phyloP scores from a whole-genome alignment of 2,797 vertebrate genomes.

The Chrysocyon brachyurus region DNA sequence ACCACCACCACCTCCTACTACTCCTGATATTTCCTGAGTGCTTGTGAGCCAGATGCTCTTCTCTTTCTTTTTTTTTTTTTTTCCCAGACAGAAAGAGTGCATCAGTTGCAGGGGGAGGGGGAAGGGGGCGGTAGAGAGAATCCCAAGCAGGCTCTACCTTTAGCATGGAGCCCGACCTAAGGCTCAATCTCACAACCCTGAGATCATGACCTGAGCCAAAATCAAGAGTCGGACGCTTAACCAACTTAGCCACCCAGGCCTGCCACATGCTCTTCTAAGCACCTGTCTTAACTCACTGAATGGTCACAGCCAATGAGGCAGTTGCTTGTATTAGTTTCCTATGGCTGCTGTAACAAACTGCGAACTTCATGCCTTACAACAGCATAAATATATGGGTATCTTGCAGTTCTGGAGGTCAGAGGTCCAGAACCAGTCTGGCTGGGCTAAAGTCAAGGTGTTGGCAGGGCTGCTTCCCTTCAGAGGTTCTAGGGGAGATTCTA shows the following conservation, averaged over 20 bases:
- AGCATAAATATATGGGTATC: background rate
- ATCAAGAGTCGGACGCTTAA: background rate
- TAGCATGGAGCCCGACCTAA: rapidly evolving
- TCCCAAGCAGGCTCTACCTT: background rate
- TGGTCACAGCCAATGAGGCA: background rate
- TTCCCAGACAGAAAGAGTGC: background rate
- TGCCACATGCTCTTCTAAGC: background rate
- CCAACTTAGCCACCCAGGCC: rapidly evolving
- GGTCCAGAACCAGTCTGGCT: background rate
- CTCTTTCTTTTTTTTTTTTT: background rate
- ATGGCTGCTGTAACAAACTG: background rate
- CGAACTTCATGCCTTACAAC: background rate
- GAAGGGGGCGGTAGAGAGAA: background rate
- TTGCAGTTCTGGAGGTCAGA: background rate
- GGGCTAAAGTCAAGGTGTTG: background rate
- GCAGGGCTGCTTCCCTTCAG: background rate
- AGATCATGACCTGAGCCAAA: background rate
- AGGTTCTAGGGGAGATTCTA: background rate
- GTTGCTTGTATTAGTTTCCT: background rate
- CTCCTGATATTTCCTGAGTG: background rate
- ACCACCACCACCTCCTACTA: background rate
- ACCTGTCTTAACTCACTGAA: background rate
- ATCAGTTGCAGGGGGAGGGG: background rate
- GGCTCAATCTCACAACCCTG: background rate
- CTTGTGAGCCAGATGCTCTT: background rate